Base-by-base conservation (phyloP, 2,797 vertebrate species). In the Paramormyrops hopkinsi region DNA sequence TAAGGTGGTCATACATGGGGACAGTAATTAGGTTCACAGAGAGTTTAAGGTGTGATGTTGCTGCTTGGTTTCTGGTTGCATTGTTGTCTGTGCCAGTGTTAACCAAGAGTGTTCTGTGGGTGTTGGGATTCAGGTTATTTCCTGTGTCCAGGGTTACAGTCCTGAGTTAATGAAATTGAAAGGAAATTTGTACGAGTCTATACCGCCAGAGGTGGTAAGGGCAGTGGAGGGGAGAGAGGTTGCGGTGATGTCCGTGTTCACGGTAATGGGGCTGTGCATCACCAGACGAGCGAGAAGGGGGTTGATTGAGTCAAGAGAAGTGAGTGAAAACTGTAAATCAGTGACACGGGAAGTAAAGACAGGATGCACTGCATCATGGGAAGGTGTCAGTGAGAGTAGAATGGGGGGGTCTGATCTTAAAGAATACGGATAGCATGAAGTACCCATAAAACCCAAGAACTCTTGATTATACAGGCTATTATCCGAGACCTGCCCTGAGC, bases 21-120 rank as follows among this genome's bases (percentile, higher is more conserved):
- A n/a, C 37, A 17, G 76, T 46, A 46, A 46, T 82, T 46, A 82
- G 76, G 69, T 73, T 73, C 69, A 46, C 37, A 46, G 76, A 82
- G 76, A 82, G 76, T 76, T 76, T 82, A 46, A 82, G 41, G 17
- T 46, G 76, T n/a, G 29, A n/a, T 82, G 76, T 82, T 82, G 76
- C 76, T 82, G 76, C 46, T 46, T 2, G 37, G 37, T 44, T 82
- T 46, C 19, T 82, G 2, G 37, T 46, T 46, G 76, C 37, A 46
- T 46, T 46, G 19, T 46, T 46, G 8, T n/a, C 73, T 46, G 76
- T 14, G 3, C 2, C 17, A 46, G 17, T 82, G 76, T 46, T n/a
- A 46, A 46, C 76, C 37, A 82, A 82, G 19, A n/a, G 76, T 9
- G 7, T 82, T 82, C 7, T 19, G 76, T 17, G 0, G 19, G 7